Evolutionary conservation across 2,888 invertebrate species (phyloP), one percentile per base, ranked within the genome.

Genomic region (Helleia helle): DNA sequence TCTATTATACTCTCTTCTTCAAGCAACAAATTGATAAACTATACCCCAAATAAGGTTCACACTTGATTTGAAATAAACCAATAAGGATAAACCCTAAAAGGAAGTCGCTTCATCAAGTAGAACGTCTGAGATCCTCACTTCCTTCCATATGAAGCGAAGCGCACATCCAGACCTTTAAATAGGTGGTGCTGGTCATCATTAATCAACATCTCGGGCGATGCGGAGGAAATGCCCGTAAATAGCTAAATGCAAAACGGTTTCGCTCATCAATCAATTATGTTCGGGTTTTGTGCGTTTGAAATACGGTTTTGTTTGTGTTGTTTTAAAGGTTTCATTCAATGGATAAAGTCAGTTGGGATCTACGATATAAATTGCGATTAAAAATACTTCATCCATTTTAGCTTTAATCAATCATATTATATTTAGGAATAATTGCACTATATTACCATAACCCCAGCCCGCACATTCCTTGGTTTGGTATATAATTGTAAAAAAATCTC

Each of bases 151-250:
- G 50, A 52, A 70, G 59, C 55, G 59, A 59, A 59, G 69, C 67
- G 62, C 56, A 67, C 59, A 68, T 65, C 62, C 60, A 64, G 57
- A 55, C 41, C 52, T 46, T 51, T 55, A 64, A 68, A 64, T 67
- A 68, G 67, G 68, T 65, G 64, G 52, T 60, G 63, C 65, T 65
- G 64, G 64, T 57, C 50, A 48, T 62, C 74, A 83, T 83, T 77
- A 76, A 81, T 83, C 81, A 83, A 63, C 65, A 62, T 68, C 76
- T 73, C 79, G 80, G 75, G 75, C 72, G 79, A 76, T 77, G 75
- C 73, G 69, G 64, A 81, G 79, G 80, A 81, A 80, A 79, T 77
- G 66, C 75, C 77, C 77, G 80, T 81, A 83, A 83, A 83, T 83
- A 83, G 80, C 71, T 74, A 66, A 75, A 83, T 80, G 81, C 81